phyloP scores from a whole-genome alignment of 2,797 vertebrate genomes.

The Anguilla obscura region DNA sequence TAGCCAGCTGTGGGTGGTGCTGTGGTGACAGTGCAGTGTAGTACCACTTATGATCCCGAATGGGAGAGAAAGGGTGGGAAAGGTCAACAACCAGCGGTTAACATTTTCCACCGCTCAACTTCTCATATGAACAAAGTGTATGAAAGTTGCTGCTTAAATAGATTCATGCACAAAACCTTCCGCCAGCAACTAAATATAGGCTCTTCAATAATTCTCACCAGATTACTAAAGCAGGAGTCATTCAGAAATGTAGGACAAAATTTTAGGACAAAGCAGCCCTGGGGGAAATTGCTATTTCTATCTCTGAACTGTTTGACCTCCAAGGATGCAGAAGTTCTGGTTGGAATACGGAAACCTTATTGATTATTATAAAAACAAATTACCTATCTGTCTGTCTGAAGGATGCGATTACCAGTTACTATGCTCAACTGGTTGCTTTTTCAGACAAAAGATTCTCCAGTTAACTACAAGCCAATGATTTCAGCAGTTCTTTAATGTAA shows the following conservation, averaged over 20 bases:
- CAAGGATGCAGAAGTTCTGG: background rate
- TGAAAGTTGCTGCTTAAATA: background rate
- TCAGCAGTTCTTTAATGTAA: background rate
- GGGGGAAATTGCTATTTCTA: background rate
- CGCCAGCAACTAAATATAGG: background rate
- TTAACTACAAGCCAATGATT: background rate
- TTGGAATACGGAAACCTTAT: background rate
- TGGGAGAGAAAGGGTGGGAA: background rate
- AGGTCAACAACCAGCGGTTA: background rate
- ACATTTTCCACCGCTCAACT: background rate
- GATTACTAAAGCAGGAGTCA: constrained; percentile 6
- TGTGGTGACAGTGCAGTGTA: background rate
- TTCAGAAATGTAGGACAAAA: background rate
- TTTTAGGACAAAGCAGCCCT: constrained; percentile 3
- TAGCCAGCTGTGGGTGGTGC: background rate
- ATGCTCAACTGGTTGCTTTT: background rate
- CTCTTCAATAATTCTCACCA: constrained; percentile 15
- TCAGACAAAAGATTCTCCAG: background rate
- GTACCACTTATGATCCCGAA: background rate
- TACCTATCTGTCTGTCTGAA: background rate
- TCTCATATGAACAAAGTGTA: background rate
- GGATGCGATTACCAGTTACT: background rate
- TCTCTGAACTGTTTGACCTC: constrained; percentile 1
- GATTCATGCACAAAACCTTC: background rate
- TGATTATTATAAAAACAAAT: background rate